Evolutionary conservation across 2,888 invertebrate genomes (phyloP), one percentile per base, ranked within the genome.

Genomic region (Drosophila yooni): DNA sequence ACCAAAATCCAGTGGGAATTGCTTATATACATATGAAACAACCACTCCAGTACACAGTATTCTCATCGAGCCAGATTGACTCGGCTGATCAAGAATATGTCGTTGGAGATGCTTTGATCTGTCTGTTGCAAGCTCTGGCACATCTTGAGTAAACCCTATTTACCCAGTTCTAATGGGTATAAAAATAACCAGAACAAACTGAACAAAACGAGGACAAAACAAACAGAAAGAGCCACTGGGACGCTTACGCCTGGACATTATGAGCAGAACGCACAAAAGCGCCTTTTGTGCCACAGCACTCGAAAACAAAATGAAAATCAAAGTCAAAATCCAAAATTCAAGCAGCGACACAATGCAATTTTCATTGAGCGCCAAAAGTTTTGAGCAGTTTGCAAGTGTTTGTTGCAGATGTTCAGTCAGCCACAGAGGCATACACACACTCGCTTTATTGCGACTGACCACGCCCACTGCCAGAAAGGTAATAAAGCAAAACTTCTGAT

Each of bases 311-410:
- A 62, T 48, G 43, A 29, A 59, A 61, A 60, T 65, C 74, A 34
- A 50, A 48, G 5, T 36, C 21, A 8, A 51, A 67, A 53, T 58
- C 57, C 56, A 43, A 70, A 61, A 46, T 50, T 56, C 51, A 61
- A 57, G 61, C 56, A 65, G 43, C 51, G 59, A 59, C 68, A 83
- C 82, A 86, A 82, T 89, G 88, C 90, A 86, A 88, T 86, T 89
- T 84, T 84, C 85, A 89, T 85, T 88, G 81, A 74, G 90, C 86
- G 79, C 65, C 72, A 81, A 83, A 83, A 83, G 85, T 83, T 89
- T 83, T 48, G 15, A 56, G 25, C 51, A 43, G 65, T 72, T 62
- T 56, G 59, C 46, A 58, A 54, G 29, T 38, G 56, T 58, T 29
- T 40, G 79, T 27, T 40, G 83, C 63, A 58, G 59, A 65, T 69